Conservation (phyloP, 2,113 vertebrate genomes). For the Arenaria interpres region DNA sequence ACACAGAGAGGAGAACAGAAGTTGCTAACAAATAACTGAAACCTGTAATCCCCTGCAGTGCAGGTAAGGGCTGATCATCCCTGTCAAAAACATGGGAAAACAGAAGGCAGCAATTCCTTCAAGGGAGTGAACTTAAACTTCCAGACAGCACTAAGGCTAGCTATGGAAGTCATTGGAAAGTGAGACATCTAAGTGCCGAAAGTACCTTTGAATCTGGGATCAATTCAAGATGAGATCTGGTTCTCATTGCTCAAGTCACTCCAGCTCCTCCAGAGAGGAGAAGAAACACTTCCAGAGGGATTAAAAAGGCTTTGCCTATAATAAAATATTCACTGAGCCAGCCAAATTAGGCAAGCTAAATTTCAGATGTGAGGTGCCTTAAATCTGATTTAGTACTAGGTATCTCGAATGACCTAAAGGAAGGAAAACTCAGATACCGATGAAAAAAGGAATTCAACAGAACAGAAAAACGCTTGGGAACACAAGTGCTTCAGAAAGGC, state of each 20-base stretch:
- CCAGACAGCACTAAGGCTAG: not conserved
- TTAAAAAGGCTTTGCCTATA: not conserved
- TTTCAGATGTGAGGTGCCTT: not conserved
- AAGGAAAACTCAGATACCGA: not conserved
- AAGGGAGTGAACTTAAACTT: not conserved
- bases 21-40: not conserved
- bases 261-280: not conserved
- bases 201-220: slow-evolving; percentile 24
- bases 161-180: not conserved
- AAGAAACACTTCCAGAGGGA: not conserved
- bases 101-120: not conserved
- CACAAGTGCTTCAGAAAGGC: fast-evolving
- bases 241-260: not conserved
- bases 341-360: not conserved
- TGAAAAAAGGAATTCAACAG: not conserved
- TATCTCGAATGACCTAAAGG: not conserved
- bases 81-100: not conserved
- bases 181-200: not conserved
- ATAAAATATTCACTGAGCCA: not conserved
- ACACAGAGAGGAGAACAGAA: not conserved
- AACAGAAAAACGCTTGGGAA: not conserved
- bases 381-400: not conserved
- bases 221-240: slow-evolving; percentile 38
- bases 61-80: not conserved
- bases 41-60: not conserved